These are phyloP conservation scores for Chironomus striatipennis DNA, from an alignment of 1,140 invertebrate species.

Conservation along the genomic window DNA sequence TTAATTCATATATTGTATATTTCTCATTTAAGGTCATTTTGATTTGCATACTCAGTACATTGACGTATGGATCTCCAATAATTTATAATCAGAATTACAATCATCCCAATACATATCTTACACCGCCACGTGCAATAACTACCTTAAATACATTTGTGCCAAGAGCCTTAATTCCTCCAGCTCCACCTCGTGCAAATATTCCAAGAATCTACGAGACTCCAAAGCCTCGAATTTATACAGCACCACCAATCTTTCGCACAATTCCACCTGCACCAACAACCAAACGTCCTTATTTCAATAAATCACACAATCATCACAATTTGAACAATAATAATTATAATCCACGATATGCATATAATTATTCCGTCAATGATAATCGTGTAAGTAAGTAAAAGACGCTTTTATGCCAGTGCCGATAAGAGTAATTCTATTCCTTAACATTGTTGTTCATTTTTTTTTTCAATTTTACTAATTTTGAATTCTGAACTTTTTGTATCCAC, in stretches of 20 bases:
- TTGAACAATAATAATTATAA: neutral
- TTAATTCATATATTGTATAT: neutral
- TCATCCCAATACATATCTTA: neutral
- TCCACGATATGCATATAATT: slow-evolving; percentile 5
- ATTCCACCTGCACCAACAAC: slow-evolving; percentile 16
- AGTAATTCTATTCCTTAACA: no score
- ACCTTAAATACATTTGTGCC: slow-evolving; percentile 3
- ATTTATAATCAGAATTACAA: slow-evolving; percentile 1
- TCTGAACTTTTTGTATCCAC: no score
- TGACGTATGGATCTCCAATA: neutral
- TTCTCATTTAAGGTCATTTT: neutral
- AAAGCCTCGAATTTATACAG: slow-evolving; percentile 10
- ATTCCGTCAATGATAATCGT: slow-evolving; percentile 18
- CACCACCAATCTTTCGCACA: neutral
- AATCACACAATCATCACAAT: neutral
- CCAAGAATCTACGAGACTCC: neutral
- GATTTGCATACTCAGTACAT: neutral
- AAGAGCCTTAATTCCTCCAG: neutral
- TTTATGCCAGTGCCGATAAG: neutral
- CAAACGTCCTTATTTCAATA: neutral
- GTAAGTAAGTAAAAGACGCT: neutral
- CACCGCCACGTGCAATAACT: neutral
- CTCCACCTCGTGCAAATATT: neutral
- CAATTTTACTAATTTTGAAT: slow-evolving; percentile 37
- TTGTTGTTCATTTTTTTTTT: slow-evolving; percentile 39